phyloP scores from a whole-genome alignment of 1,140 invertebrate species.

The Brachionus rubens region DNA sequence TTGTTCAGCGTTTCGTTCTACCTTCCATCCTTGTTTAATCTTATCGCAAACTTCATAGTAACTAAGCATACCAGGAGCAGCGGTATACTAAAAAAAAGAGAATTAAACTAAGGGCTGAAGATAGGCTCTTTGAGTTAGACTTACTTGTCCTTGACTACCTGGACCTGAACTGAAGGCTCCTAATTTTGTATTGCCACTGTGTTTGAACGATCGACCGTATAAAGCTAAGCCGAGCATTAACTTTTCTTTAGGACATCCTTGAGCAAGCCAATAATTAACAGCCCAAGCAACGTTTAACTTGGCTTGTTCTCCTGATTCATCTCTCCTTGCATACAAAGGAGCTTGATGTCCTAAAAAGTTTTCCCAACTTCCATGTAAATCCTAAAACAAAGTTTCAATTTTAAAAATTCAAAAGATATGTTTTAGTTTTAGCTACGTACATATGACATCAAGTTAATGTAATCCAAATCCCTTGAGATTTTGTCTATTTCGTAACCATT shows the following conservation, averaged over 20 bases:
- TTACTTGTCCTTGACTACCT: conserved; percentile 60
- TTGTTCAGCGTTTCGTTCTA: conserved; percentile 36
- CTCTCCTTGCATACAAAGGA: conserved; percentile 28
- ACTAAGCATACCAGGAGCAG: conserved; percentile 84
- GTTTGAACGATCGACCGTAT: conserved; percentile 79
- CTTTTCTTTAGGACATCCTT: conserved; percentile 75
- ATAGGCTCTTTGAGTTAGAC: not conserved
- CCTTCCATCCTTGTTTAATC: not conserved
- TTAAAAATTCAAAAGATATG: not conserved
- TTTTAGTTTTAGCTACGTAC: conserved; percentile 51
- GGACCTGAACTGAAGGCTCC: conserved; percentile 78
- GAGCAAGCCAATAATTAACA: conserved; percentile 67
- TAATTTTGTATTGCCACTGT: conserved; percentile 71
- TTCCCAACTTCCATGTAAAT: conserved; percentile 46
- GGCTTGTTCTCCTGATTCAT: conserved; percentile 40
- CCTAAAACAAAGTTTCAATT: not conserved
- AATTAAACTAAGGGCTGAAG: too few species aligned
- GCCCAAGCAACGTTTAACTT: conserved; percentile 51
- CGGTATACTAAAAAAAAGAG: conserved; percentile 66
- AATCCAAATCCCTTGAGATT: conserved; percentile 76
- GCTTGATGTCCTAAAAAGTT: conserved; percentile 38
- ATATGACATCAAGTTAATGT: conserved; percentile 84
- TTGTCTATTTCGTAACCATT: conserved; percentile 72
- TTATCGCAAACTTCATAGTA: conserved; percentile 72
- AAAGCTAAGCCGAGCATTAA: conserved; percentile 79